Percentiles rank a stretch among this genome's conserved stretches.
These are phyloP conservation scores for Poecilus cupreus DNA, from an alignment of 2,888 invertebrate genomes.

Conservation along the genomic window DNA sequence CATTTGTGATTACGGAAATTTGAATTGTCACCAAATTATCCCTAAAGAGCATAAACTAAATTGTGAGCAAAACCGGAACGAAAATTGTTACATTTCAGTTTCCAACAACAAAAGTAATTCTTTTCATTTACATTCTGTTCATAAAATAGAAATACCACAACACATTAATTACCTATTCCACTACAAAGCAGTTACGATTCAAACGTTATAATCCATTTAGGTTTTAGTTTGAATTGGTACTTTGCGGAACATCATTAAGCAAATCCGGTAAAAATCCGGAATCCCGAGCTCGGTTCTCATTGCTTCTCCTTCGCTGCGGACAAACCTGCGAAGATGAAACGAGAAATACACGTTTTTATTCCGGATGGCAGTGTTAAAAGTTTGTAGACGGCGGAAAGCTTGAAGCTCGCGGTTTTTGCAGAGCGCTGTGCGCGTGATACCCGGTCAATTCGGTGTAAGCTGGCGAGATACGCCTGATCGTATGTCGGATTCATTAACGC, in stretches of 20 bases:
- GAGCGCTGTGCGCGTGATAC: background rate
- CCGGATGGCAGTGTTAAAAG: slow-evolving; percentile 36
- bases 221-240: background rate
- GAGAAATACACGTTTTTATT: slow-evolving; percentile 28
- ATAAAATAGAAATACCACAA: too few relatives aligned
- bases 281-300: too few relatives aligned
- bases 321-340: background rate
- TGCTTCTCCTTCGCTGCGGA: too few relatives aligned
- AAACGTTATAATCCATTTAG: slow-evolving; percentile 20
- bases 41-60: too few relatives aligned
- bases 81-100: too few relatives aligned
- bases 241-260: slow-evolving; percentile 23
- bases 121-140: background rate
- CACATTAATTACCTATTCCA: background rate
- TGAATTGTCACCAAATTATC: too few relatives aligned
- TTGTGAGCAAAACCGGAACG: too few relatives aligned
- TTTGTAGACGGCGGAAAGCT: slow-evolving; percentile 18
- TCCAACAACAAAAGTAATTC: background rate
- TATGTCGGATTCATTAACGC: slow-evolving; percentile 47
- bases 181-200: slow-evolving; percentile 6
- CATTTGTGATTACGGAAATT: too few relatives aligned
- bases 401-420: slow-evolving; percentile 8
- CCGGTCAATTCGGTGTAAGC: slow-evolving; percentile 2
- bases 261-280: background rate
- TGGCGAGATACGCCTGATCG: slow-evolving; percentile 22